A percentile compares a stretch with the other conserved stretches of the same genome.
phyloP scores from a whole-genome alignment of 2,797 vertebrate genomes.

The Alca torda region DNA sequence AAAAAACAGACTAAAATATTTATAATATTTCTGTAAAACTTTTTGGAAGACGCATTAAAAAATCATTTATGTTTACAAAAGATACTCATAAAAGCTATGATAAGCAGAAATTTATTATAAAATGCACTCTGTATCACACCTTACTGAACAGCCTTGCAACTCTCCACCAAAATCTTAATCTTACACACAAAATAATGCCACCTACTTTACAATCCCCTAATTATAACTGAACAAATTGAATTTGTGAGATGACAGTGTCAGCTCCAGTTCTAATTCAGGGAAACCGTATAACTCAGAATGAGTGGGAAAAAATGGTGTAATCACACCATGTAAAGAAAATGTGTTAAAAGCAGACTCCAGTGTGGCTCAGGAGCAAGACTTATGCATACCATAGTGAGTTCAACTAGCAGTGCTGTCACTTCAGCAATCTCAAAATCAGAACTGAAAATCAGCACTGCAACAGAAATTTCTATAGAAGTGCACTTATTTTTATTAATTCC shows the following conservation, averaged over 20 bases:
- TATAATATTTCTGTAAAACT: neutral
- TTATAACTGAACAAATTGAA: conserved; percentile 15
- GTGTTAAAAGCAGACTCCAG: neutral
- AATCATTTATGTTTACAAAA: neutral
- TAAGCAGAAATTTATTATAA: neutral
- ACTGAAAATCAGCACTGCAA: neutral
- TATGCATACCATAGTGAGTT: neutral
- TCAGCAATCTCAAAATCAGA: neutral
- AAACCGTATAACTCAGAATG: neutral
- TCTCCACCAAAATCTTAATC: neutral
- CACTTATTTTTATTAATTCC: neutral
- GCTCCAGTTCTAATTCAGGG: neutral
- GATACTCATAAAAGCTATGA: neutral
- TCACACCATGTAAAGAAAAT: neutral
- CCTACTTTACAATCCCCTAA: neutral
- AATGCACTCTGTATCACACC: neutral
- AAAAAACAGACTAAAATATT: neutral
- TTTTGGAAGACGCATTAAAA: neutral
- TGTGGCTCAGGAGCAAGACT: neutral
- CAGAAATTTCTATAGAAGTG: neutral
- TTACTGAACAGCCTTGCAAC: neutral
- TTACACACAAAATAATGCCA: neutral
- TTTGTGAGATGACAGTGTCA: neutral
- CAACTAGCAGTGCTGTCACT: neutral
- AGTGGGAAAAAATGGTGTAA: neutral